These are phyloP conservation scores for Celastrina argiolus DNA, from an alignment of 2,888 invertebrate species.

Conservation along the genomic window DNA sequence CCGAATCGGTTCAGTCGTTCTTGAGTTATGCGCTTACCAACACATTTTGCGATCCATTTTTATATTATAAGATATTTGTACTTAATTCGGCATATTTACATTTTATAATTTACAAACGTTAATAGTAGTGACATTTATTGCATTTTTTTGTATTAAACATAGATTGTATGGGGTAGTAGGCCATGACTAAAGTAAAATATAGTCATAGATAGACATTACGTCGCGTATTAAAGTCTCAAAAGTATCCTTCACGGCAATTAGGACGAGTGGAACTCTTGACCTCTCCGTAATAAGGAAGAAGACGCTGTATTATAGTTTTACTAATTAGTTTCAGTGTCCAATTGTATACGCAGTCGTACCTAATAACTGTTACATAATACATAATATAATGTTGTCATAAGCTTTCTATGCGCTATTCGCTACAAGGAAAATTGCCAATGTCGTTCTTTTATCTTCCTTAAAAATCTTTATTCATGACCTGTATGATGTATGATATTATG, in stretches of 20 bases:
- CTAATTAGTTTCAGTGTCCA: constrained; percentile 18
- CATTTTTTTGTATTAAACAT: too few species aligned
- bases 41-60: too few species aligned
- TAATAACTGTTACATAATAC: not conserved
- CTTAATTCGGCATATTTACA: too few species aligned
- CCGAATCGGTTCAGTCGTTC: too few species aligned
- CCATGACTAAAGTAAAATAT: not conserved
- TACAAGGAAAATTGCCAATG: not conserved
- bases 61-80: too few species aligned
- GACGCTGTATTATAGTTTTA: not conserved
- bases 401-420: not conserved
- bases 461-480: not conserved
- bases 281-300: constrained; percentile 18
- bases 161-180: too few species aligned
- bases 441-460: not conserved
- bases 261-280: constrained; percentile 19
- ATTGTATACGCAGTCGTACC: not conserved
- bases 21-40: too few species aligned
- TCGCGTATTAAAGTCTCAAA: constrained; percentile 5
- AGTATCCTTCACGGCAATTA: constrained; percentile 18
- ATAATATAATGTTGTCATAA: not conserved
- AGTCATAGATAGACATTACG: not conserved
- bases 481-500: too few species aligned
- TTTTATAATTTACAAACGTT: too few species aligned
- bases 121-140: too few species aligned